Conservation (phyloP, 2,113 vertebrate species). For the Sphyrna mokarran region DNA sequence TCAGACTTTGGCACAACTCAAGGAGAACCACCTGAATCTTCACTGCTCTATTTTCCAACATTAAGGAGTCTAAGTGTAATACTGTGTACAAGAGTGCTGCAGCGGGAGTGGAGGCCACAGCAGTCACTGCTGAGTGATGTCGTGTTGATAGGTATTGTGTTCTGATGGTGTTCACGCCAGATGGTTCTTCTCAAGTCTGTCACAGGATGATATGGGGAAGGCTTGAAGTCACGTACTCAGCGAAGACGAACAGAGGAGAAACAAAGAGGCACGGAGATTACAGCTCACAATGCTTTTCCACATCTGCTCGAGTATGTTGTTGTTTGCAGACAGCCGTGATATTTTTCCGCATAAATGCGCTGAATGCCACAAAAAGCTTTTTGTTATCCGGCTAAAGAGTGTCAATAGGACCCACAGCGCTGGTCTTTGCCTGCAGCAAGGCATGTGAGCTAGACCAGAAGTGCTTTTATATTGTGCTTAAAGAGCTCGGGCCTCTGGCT, state of each 20-base stretch:
- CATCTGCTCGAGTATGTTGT: neutral
- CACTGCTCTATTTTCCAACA: neutral
- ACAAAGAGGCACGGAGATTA: neutral
- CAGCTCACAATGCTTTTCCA: neutral
- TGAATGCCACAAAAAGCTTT: neutral
- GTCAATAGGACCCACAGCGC: neutral
- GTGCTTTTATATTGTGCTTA: neutral
- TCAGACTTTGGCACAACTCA: neutral
- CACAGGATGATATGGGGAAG: neutral
- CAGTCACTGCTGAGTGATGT: neutral
- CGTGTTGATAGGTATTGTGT: neutral
- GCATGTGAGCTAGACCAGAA: neutral
- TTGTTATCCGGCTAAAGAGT: neutral
- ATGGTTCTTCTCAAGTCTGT: neutral
- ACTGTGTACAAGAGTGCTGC: neutral
- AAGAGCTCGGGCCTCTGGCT: neutral
- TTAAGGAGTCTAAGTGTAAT: neutral
- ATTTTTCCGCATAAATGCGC: neutral
- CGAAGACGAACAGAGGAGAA: neutral
- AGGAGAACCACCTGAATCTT: neutral
- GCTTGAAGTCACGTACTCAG: neutral
- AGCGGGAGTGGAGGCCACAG: neutral
- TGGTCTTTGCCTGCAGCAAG: neutral
- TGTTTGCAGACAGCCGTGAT: neutral
- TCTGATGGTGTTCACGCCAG: neutral